Base-by-base conservation (phyloP, 2,797 vertebrate genomes). In the Phylloscopus collybita region DNA sequence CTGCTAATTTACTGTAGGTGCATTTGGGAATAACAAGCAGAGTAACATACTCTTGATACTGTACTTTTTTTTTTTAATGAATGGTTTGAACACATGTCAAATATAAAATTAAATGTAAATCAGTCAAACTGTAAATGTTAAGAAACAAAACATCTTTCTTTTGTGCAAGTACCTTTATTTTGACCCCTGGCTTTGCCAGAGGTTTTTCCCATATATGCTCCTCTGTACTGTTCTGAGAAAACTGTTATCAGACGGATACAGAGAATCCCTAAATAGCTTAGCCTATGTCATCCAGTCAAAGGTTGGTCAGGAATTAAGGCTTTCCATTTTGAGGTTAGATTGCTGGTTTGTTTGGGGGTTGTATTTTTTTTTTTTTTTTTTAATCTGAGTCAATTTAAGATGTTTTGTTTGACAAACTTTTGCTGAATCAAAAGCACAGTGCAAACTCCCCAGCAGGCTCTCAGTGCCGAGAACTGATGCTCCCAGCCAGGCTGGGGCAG, bases 251-350 rank as follows among this genome's bases (percentile, higher is more conserved):
- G 34, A 38, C 34, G 53, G 51, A 8, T 11, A 16, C 8, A 80
- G 32, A 70, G 66, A 36, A 45, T 44, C 16, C 16, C 42, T 30
- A 4, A 79, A 38, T 19, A 40, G 26, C 27, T 26, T 18, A 60
- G 42, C 44, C 47, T 14, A 0, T 23, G 6, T 18, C 6, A 8
- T 17, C 29, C 25, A 12, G 7, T 18, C 34, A 36, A 27, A 50
- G 9, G 8, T 5, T 22, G 18, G 8, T 30, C 62, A 79, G 13
- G 18, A 91, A 47, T 50, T 30, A 50, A 45, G 16, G 22, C 6
- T 50, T 49, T 75, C n/a, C 16, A 22, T 34, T 51, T 76, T 16
- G 2, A 3, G 2, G 4, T 44, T 62, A 47, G 0, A 0, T 6
- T n/a, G 16, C 6, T 56, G 71, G 38, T 38, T 38, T 38, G 38